Percentiles rank a stretch among this genome's conserved stretches.
Conservation (phyloP, 2,113 vertebrate species). For the Orientallactaga bullata region DNA sequence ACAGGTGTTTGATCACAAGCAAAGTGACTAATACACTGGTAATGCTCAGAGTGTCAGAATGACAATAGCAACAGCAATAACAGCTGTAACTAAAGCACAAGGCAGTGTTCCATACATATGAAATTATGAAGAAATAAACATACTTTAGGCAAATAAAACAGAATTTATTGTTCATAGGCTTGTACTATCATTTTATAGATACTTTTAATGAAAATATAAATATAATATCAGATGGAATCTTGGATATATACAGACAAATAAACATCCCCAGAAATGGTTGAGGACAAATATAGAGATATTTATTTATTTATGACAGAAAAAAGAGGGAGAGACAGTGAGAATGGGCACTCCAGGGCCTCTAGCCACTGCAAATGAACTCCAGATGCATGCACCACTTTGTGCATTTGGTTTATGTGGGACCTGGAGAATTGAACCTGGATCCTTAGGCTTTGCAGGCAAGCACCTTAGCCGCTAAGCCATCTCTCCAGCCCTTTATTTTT, state of each 20-base stretch:
- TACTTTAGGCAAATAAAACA: neutral
- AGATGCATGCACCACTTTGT: too few relatives aligned
- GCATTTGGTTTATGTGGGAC: too few relatives aligned
- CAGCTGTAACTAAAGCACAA: neutral
- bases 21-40: too few relatives aligned
- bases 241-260: neutral
- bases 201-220: neutral
- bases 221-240: neutral
- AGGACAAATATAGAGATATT: slow-evolving; percentile 18
- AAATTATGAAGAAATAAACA: neutral
- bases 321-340: too few relatives aligned
- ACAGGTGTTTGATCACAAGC: too few relatives aligned
- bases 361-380: too few relatives aligned
- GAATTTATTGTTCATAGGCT: neutral
- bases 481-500: too few relatives aligned
- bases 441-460: too few relatives aligned
- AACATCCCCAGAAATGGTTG: neutral
- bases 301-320: too few relatives aligned
- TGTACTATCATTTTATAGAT: neutral
- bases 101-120: neutral
- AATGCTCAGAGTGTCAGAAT: neutral
- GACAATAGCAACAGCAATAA: neutral
- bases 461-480: too few relatives aligned
- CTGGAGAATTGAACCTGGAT: too few relatives aligned
- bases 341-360: too few relatives aligned